Percentiles rank a stretch among this genome's conserved stretches.
Evolutionary conservation across 2,888 invertebrate species (phyloP).

Genomic region (Ophioninae sp.): DNA sequence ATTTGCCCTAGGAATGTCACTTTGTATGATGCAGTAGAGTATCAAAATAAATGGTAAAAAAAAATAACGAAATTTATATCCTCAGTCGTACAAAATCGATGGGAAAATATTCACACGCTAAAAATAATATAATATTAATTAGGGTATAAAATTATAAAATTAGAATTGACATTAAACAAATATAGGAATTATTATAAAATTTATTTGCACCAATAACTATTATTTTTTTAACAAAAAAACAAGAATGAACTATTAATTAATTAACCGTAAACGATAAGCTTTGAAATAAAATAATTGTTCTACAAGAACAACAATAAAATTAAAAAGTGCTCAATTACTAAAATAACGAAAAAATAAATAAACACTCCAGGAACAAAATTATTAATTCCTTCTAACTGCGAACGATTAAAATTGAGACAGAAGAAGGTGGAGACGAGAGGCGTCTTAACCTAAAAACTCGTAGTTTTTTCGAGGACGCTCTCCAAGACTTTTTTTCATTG

Average conservation of each 20-base stretch:
- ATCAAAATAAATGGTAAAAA: background rate
- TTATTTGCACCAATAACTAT: background rate
- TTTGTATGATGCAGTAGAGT: background rate
- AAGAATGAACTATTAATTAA: background rate
- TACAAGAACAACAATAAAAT: background rate
- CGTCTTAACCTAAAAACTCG: background rate
- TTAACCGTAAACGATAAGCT: too few relatives aligned
- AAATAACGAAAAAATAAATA: background rate
- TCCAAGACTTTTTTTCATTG: slow-evolving; percentile 11
- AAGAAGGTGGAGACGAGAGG: background rate
- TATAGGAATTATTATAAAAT: background rate
- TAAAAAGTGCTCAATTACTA: background rate
- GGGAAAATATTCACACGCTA: background rate
- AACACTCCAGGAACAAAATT: background rate
- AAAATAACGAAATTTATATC: background rate
- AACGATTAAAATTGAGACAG: too few relatives aligned
- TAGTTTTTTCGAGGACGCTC: background rate
- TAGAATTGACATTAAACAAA: background rate
- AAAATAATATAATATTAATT: background rate
- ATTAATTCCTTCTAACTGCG: background rate
- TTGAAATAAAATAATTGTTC: too few relatives aligned
- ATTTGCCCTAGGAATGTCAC: background rate
- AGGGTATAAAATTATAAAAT: background rate
- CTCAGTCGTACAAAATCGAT: background rate
- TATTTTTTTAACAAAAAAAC: background rate